Base-by-base conservation (phyloP, 1,140 invertebrate genomes). In the Achatina immaculata region DNA sequence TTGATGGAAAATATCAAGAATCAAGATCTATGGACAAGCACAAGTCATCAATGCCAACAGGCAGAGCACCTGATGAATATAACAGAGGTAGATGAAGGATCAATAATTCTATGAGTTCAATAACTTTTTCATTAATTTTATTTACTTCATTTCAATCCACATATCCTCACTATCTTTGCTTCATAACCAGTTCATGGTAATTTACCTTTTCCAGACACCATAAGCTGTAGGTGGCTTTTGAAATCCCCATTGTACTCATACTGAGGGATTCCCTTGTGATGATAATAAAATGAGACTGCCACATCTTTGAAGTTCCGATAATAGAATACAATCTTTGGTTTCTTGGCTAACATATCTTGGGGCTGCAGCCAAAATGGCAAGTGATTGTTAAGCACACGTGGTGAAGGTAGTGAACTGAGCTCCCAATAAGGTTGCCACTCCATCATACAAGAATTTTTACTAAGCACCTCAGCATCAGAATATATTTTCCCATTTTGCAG, bases 281-380 rank as follows among this genome's bases (percentile, higher is more conserved):
- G 62, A 31, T 66, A 28, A 28, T 66, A 84, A 43, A 79, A 55
- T 0, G 84, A 85, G 1, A 85, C 84, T 40, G 45, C 51, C 1
- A 84, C 80, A 45, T 84, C 83, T 55, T 85, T 85, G 11, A 81
- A 81, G 69, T 85, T 85, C 71, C 84, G 42, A 9, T 79, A 34
- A 0, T 84, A 66, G 36, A 82, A 78, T 4, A 85, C 71, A 38
- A 85, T 82, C 68, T 85, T 86, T 14, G 69, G 45, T 31, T 62
- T 74, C 24, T 68, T 73, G 16, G 81, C 68, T n/a, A 74, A 43
- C 0, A 83, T 19, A 48, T 81, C 38, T 24, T 73, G 42, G 14
- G 85, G 85, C 2, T 85, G 81, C 36, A 74, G 45, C 1, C 51
- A 24, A n/a, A 78, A 79, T 0, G 77, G 55, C 28, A 83, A 31